A percentile compares a stretch with the other conserved stretches of the same genome.
Conservation (phyloP, 2,797 vertebrate species). For the Danio choprae region DNA sequence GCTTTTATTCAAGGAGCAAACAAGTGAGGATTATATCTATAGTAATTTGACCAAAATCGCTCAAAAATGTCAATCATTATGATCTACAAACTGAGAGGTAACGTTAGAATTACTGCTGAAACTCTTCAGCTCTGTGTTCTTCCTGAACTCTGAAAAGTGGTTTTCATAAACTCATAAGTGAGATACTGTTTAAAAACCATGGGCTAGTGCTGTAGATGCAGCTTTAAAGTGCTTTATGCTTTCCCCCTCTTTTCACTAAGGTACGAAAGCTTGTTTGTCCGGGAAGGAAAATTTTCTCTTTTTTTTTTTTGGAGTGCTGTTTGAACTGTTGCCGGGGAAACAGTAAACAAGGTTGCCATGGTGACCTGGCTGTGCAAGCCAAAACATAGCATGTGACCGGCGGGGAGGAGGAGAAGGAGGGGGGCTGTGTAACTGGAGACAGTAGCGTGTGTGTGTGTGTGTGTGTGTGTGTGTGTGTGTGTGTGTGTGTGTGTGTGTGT, state of each 20-base stretch:
- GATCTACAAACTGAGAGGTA: background rate
- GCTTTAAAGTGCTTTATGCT: slow-evolving; percentile 54
- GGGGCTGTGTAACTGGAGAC: slow-evolving; percentile 78
- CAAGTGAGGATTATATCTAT: too few species aligned
- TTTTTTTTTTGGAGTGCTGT: slow-evolving; percentile 82
- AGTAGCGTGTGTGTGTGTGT: slow-evolving; percentile 69
- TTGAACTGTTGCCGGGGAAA: slow-evolving; percentile 82
- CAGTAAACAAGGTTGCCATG: slow-evolving; percentile 84
- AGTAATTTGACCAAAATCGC: background rate
- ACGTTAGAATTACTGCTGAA: background rate
- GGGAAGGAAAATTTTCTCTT: slow-evolving; percentile 74
- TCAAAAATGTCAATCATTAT: background rate
- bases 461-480: slow-evolving; percentile 70
- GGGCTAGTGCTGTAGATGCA: background rate
- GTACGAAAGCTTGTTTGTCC: slow-evolving; percentile 71
- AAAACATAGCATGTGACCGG: slow-evolving; percentile 84
- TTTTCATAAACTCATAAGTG: background rate
- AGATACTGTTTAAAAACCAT: slow-evolving; percentile 23
- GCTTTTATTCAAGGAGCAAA: too few species aligned
- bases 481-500: slow-evolving; percentile 70
- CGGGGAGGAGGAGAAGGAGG: slow-evolving; percentile 64
- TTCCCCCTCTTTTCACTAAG: slow-evolving; percentile 49
- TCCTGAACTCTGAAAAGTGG: background rate
- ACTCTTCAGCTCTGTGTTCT: background rate
- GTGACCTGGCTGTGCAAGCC: slow-evolving; percentile 77